A percentile compares a stretch with the other conserved stretches of the same genome.
These are phyloP conservation scores for Sinosuthora webbiana DNA, from an alignment of 2,113 vertebrate species.

Conservation along the genomic window DNA sequence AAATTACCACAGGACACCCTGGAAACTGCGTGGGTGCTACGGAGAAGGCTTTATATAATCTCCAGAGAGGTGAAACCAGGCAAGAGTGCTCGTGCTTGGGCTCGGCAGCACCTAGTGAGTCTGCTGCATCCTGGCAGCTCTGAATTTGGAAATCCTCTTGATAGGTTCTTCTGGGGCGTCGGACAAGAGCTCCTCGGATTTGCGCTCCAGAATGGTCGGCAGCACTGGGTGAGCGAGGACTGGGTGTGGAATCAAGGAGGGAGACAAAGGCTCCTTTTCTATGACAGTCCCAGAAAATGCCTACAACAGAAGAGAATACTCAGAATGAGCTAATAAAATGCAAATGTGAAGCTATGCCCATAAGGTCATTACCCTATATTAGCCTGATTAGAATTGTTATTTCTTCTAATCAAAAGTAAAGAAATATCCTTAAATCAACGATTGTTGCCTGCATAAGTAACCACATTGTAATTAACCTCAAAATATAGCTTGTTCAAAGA, in stretches of 20 bases:
- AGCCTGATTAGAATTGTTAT: slow-evolving; percentile 53
- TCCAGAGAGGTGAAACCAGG: background rate
- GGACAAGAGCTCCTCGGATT: slow-evolving; percentile 81
- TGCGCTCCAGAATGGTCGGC: slow-evolving; percentile 92
- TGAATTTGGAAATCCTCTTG: slow-evolving; percentile 89
- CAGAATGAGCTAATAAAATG: slow-evolving; percentile 39
- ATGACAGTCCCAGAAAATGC: slow-evolving; percentile 96
- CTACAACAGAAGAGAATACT: slow-evolving; percentile 71
- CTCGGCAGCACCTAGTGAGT: slow-evolving; percentile 58
- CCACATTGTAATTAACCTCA: slow-evolving; percentile 54
- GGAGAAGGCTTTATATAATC: background rate
- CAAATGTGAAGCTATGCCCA: slow-evolving; percentile 28
- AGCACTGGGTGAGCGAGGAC: slow-evolving; percentile 82
- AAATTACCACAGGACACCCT: background rate
- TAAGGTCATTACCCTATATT: slow-evolving; percentile 48
- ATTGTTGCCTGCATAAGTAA: slow-evolving; percentile 47
- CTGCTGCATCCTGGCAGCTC: slow-evolving; percentile 88
- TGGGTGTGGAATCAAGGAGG: slow-evolving; percentile 75
- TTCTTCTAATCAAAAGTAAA: slow-evolving; percentile 67
- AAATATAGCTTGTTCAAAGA: slow-evolving; percentile 51
- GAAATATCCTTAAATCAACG: slow-evolving; percentile 54
- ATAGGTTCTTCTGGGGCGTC: slow-evolving; percentile 73
- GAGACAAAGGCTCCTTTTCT: slow-evolving; percentile 88
- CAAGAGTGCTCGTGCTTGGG: background rate
- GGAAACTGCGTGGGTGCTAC: background rate